Evolutionary conservation across 2,113 vertebrate species (phyloP), one percentile per base, ranked within the genome.

Genomic region (Sterrhoptilus dennistouni): DNA sequence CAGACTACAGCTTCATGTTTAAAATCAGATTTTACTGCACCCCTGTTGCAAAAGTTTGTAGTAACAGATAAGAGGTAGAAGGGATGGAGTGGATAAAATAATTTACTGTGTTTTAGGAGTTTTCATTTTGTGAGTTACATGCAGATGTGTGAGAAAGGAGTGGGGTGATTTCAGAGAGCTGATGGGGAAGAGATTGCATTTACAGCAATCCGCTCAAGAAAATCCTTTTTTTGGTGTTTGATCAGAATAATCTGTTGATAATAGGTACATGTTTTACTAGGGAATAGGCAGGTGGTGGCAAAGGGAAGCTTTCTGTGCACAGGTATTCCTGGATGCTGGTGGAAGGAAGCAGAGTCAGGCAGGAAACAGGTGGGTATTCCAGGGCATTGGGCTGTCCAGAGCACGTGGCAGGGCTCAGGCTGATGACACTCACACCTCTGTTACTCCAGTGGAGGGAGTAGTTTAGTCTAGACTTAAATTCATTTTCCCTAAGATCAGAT

Each of bases 341-440:
- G 74, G 47, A 60, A 87, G 64, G 50, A 66, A 60, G 38, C 9
- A 9, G 59, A 70, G 29, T 77, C 44, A 35, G 36, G 40, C 49
- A 63, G 28, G 40, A 50, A 44, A 29, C 19, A n/a, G 18, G 10
- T 31, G 31, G 15, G 6, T 44, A 31, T 66, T 71, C 76, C 14
- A 8, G 35, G 40, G 29, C n/a, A 4, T 14, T 49, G 70, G 29
- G 56, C 25, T 72, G 63, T 36, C 40, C 40, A 40, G 36, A 70
- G 74, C 2, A 2, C 0, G 0, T 68, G 38, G 21, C 57, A 49
- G 52, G 18, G 53, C 25, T 49, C 3, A 2, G 33, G n/a, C 49
- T 82, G 69, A 19, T 82, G 54, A 12, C 12, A 12, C 22, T 82
- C 8, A 1, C 24, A 38, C 16, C n/a, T 71, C 61, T 66, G 11